Percentiles rank a stretch among this genome's conserved stretches.
Conservation (phyloP, 2,797 vertebrate species). For the Hypotaenidia philippensis region DNA sequence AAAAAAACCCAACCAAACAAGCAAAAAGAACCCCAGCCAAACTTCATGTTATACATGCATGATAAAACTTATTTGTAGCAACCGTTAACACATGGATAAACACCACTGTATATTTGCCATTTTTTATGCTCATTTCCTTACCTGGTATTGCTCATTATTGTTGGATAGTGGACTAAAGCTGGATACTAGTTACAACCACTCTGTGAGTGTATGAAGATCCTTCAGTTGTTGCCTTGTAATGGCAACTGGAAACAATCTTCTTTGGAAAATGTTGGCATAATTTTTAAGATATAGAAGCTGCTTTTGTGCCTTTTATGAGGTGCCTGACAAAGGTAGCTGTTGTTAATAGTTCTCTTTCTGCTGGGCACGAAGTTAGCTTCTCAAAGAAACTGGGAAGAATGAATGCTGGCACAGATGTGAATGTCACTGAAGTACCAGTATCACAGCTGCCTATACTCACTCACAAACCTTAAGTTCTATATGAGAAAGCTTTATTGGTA, state of each 20-base stretch:
- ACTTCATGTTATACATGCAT: background rate
- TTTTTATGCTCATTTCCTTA: background rate
- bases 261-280: background rate
- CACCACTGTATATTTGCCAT: background rate
- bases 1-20: background rate
- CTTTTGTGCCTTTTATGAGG: background rate
- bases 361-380: background rate
- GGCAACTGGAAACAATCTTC: background rate
- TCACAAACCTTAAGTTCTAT: background rate
- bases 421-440: accelerated
- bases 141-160: background rate
- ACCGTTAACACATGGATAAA: background rate
- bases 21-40: no score
- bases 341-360: background rate
- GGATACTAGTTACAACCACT: background rate
- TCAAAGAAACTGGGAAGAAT: background rate
- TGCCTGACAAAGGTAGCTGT: background rate
- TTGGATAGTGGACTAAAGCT: background rate
- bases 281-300: background rate
- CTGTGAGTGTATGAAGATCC: background rate
- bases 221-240: background rate
- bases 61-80: background rate
- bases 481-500: background rate
- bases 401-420: background rate
- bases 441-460: background rate